These are phyloP conservation scores for Pogonocichla stellata DNA, from an alignment of 2,113 vertebrate genomes.

Conservation along the genomic window DNA sequence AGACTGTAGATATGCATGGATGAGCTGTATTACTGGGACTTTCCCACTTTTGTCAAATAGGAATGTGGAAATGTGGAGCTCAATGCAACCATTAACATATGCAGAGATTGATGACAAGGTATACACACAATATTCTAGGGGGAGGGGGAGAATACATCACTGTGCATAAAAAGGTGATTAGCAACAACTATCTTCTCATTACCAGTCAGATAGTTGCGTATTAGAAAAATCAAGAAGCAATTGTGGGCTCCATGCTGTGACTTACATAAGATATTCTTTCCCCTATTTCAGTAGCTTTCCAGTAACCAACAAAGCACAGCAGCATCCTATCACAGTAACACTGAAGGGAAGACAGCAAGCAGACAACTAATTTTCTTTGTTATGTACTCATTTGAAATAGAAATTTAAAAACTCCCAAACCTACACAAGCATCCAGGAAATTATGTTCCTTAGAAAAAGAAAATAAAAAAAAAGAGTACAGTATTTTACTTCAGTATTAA, in stretches of 20 bases:
- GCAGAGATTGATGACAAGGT: background rate
- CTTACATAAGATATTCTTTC: background rate
- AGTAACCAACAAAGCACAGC: background rate
- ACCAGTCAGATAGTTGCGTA: rapidly evolving
- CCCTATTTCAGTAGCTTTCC: background rate
- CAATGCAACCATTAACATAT: background rate
- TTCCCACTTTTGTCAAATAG: background rate
- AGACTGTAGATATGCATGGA: background rate
- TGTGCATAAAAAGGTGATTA: background rate
- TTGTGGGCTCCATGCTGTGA: background rate
- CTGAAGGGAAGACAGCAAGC: background rate
- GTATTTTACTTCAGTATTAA: background rate
- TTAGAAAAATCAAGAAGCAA: background rate
- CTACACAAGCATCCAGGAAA: background rate
- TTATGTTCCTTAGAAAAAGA: background rate
- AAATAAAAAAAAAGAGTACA: background rate
- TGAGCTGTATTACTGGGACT: background rate
- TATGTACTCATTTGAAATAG: background rate
- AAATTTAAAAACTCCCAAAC: background rate
- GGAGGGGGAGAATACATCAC: too few species aligned
- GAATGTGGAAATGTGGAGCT: background rate
- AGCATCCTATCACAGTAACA: background rate
- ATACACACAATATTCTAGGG: background rate
- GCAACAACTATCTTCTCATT: background rate
- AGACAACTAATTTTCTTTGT: background rate